A percentile compares a stretch with the other conserved stretches of the same genome.
Conservation (phyloP, 1,140 invertebrate genomes). For the Micrasema longulum region DNA sequence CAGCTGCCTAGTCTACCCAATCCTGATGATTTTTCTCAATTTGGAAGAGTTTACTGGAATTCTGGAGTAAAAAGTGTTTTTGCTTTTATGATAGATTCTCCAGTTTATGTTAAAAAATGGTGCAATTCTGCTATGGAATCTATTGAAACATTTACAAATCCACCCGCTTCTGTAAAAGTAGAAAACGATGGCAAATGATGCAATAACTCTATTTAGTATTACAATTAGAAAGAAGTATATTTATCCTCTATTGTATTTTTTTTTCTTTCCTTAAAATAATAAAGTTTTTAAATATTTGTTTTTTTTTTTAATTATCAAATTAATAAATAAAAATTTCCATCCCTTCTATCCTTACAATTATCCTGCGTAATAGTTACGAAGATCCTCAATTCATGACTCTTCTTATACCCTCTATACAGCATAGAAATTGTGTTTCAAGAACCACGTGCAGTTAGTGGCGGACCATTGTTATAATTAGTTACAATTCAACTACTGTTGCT, state of each 20-base stretch:
- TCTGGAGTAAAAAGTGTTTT: constrained; percentile 68
- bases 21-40: constrained; percentile 64
- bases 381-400: no score
- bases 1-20: constrained; percentile 69
- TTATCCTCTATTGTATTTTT: background rate
- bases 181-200: constrained; percentile 10
- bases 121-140: constrained; percentile 35
- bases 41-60: constrained; percentile 70
- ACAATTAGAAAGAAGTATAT: background rate
- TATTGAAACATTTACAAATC: constrained; percentile 40
- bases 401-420: no score
- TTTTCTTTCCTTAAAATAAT: no score
- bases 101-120: constrained; percentile 61
- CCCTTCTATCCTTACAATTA: no score
- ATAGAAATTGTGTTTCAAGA: no score
- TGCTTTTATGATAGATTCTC: constrained; percentile 65
- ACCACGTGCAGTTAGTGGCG: no score
- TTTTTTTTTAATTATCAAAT: no score
- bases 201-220: constrained; percentile 4
- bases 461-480: no score
- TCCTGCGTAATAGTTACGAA: no score
- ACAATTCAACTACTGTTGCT: no score
- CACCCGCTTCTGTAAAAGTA: constrained; percentile 34
- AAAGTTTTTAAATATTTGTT: no score
- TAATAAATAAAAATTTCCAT: no score